phyloP scores from a whole-genome alignment of 2,888 invertebrate genomes.

The Parelbella ahira region DNA sequence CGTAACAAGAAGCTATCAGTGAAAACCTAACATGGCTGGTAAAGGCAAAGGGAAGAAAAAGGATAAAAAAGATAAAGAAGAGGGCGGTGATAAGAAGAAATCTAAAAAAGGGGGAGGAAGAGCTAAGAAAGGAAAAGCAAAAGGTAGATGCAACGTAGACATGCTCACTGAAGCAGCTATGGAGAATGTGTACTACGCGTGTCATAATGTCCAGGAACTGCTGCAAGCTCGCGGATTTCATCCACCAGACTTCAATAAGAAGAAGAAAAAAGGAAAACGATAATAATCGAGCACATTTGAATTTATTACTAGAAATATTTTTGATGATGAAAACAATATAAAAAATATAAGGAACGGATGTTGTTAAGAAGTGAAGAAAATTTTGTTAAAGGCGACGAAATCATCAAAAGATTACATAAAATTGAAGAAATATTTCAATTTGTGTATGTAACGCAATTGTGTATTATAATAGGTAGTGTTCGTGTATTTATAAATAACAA shows the following conservation, averaged over 20 bases:
- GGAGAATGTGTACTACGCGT: constrained; percentile 96
- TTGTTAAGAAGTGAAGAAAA: too few species aligned
- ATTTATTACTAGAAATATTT: too few species aligned
- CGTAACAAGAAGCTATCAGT: constrained; percentile 1
- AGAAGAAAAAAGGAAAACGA: constrained; percentile 84
- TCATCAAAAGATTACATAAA: too few species aligned
- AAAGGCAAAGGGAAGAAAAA: constrained; percentile 72
- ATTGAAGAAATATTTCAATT: too few species aligned
- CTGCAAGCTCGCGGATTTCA: constrained; percentile 92
- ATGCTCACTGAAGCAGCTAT: constrained; percentile 94
- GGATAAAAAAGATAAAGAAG: constrained; percentile 75
- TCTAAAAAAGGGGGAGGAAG: constrained; percentile 69
- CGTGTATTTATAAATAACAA: too few species aligned
- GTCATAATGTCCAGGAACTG: constrained; percentile 95
- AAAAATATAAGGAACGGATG: too few species aligned
- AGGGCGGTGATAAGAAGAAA: constrained; percentile 67
- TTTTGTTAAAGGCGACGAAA: too few species aligned
- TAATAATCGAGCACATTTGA: background rate
- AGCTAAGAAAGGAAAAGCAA: constrained; percentile 78
- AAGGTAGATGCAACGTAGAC: constrained; percentile 87
- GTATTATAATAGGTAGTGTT: too few species aligned
- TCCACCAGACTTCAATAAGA: constrained; percentile 93
- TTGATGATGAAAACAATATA: too few species aligned
- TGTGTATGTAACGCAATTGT: too few species aligned
- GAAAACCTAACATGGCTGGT: constrained; percentile 46